Evolutionary conservation across 1,140 invertebrate genomes (phyloP).

Genomic region (Drosophila pruinosa): DNA sequence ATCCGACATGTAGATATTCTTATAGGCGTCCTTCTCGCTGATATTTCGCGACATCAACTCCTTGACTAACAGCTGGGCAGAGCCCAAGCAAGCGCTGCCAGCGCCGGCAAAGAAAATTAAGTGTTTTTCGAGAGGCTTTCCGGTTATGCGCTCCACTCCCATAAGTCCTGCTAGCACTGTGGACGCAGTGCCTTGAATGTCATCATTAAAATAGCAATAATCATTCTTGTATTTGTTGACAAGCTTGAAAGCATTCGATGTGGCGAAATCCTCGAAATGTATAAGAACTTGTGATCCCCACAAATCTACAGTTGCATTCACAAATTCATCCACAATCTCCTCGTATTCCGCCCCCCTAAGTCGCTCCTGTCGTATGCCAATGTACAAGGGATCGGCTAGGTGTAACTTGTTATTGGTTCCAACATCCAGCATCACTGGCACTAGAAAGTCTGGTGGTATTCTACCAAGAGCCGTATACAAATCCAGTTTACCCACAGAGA

Average conservation of each 20-base stretch:
- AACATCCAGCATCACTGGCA: constrained; percentile 95
- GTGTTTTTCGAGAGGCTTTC: constrained; percentile 90
- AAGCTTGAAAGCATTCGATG: constrained; percentile 95
- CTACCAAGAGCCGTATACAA: constrained; percentile 96
- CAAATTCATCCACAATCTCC: constrained; percentile 98
- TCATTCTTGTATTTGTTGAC: constrained; percentile 92
- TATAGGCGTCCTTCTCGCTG: constrained; percentile 87
- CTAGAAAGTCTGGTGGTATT: constrained; percentile 94
- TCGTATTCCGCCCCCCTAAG: constrained; percentile 94
- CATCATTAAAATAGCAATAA: constrained; percentile 99
- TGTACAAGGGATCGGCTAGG: constrained; percentile 96
- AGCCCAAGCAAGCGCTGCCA: constrained; percentile 95
- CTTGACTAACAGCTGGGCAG: constrained; percentile 90
- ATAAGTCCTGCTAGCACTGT: constrained; percentile 96
- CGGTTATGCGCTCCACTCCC: constrained; percentile 91
- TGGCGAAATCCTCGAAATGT: constrained; percentile 98
- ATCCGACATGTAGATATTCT: constrained; percentile 90
- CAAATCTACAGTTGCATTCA: constrained; percentile 93
- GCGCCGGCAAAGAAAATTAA: constrained; percentile 96
- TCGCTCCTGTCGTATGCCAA: constrained; percentile 93
- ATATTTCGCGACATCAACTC: constrained; percentile 22
- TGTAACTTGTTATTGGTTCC: constrained; percentile 94
- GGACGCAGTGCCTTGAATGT: constrained; percentile 97
- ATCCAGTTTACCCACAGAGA: constrained; percentile 97
- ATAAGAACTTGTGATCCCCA: constrained; percentile 93